Percentiles rank a stretch among this genome's conserved stretches.
These are phyloP conservation scores for Leuciscus waleckii DNA, from an alignment of 2,797 vertebrate genomes.

Conservation along the genomic window DNA sequence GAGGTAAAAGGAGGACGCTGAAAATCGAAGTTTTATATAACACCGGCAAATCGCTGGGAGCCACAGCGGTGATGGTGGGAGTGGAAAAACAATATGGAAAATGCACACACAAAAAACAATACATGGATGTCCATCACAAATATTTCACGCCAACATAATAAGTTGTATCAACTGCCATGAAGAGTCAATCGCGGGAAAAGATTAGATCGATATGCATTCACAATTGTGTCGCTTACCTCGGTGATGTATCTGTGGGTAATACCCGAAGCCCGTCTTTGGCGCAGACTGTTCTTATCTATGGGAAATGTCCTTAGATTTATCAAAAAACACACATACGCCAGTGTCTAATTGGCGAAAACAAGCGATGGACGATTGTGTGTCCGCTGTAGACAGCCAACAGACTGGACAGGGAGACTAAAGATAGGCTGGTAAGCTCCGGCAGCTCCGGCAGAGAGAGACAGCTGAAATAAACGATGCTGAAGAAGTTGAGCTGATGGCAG, in stretches of 20 bases:
- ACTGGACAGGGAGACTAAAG: not conserved
- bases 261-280: slow-evolving; percentile 39
- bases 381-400: slow-evolving; percentile 12
- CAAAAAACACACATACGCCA: slow-evolving; percentile 30
- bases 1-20: slow-evolving; percentile 35
- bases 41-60: slow-evolving; percentile 34
- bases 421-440: slow-evolving; percentile 33
- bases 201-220: not conserved
- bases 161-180: slow-evolving; percentile 42
- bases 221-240: slow-evolving; percentile 69
- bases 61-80: slow-evolving; percentile 11
- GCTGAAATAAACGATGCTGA: slow-evolving; percentile 48
- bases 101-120: not conserved
- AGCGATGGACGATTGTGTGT: slow-evolving; percentile 15
- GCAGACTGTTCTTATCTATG: slow-evolving; percentile 41
- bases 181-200: slow-evolving; percentile 2
- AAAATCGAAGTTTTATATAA: slow-evolving; percentile 72
- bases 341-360: slow-evolving; percentile 12
- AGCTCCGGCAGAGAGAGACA: slow-evolving; percentile 22
- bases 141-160: slow-evolving; percentile 33
- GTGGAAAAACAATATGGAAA: slow-evolving; percentile 26
- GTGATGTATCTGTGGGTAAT: slow-evolving; percentile 58
- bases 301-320: slow-evolving; percentile 25
- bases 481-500: slow-evolving; percentile 54
- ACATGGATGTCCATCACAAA: slow-evolving; percentile 16